A percentile compares a stretch with the other conserved stretches of the same genome.
Conservation (phyloP, 2,888 invertebrate species). For the Hecatera dysodea region DNA sequence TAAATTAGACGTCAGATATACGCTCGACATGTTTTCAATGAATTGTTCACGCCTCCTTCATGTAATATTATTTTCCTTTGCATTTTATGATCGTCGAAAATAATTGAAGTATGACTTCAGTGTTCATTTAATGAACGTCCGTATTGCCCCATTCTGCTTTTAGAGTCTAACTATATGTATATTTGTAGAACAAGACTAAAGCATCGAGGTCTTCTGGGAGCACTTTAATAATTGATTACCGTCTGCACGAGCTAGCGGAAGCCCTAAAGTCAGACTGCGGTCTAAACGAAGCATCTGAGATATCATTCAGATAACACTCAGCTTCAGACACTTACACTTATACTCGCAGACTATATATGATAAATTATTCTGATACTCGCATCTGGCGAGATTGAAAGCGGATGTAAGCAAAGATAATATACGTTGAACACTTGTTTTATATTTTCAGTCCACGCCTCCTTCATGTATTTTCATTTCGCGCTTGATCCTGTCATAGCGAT, state of each 20-base stretch:
- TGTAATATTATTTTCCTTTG: conserved; percentile 42
- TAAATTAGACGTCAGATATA: conserved; percentile 53
- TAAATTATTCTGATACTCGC: conserved; percentile 40
- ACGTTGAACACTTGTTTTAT: conserved; percentile 30
- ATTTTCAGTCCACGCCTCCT: conserved; percentile 40
- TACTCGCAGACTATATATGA: conserved; percentile 14
- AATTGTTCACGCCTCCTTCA: conserved; percentile 34
- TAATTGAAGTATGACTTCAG: neutral
- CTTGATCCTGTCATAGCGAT: conserved; percentile 58
- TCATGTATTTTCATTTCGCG: conserved; percentile 52
- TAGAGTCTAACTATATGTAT: conserved; percentile 6
- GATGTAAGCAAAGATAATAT: conserved; percentile 37
- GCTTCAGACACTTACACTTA: conserved; percentile 11
- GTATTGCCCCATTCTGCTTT: conserved; percentile 1
- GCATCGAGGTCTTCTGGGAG: conserved; percentile 28
- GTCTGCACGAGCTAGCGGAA: conserved; percentile 21
- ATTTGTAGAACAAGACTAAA: conserved; percentile 29
- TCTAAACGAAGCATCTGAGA: conserved; percentile 30
- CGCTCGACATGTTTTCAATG: conserved; percentile 23
- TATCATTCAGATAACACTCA: conserved; percentile 39
- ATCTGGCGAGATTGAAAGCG: conserved; percentile 39
- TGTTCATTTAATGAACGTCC: conserved; percentile 25
- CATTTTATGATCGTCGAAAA: neutral
- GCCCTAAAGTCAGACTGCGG: conserved; percentile 21
- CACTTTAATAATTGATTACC: conserved; percentile 46